These are phyloP conservation scores for Allenopithecus nigroviridis DNA, from an alignment of 2,797 vertebrate species.

Conservation along the genomic window DNA sequence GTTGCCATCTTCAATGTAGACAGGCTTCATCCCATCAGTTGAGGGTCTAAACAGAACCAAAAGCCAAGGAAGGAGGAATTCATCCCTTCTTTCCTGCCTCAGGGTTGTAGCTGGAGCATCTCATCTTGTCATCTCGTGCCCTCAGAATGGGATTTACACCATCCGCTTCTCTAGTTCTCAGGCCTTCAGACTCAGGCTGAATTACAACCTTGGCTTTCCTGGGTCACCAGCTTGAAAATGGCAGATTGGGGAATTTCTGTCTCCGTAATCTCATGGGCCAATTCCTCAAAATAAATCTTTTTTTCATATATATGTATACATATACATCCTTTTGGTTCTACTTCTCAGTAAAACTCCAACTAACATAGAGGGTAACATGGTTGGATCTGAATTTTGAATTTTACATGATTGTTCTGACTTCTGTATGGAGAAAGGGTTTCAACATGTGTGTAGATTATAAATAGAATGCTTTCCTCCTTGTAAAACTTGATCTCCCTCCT, in stretches of 20 bases:
- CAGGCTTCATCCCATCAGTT: neutral
- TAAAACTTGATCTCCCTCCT: neutral
- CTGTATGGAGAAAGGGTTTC: neutral
- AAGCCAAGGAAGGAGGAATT: neutral
- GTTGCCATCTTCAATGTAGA: neutral
- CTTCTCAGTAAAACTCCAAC: neutral
- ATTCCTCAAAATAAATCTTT: neutral
- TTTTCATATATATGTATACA: neutral
- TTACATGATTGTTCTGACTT: neutral
- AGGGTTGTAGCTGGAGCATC: neutral
- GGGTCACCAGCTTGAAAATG: neutral
- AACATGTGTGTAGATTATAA: neutral
- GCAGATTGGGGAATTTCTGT: neutral
- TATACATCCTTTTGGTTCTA: neutral
- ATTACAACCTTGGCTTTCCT: neutral
- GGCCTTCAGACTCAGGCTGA: neutral
- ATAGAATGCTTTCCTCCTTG: neutral
- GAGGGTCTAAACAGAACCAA: neutral
- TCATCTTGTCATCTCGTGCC: neutral
- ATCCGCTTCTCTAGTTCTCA: neutral
- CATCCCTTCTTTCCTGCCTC: neutral
- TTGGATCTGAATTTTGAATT: neutral
- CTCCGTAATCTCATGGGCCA: neutral
- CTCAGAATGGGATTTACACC: neutral
- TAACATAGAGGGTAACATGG: neutral